Evolutionary conservation across 2,113 vertebrate genomes (phyloP).

Genomic region (Cyphomyrus plagiostoma): DNA sequence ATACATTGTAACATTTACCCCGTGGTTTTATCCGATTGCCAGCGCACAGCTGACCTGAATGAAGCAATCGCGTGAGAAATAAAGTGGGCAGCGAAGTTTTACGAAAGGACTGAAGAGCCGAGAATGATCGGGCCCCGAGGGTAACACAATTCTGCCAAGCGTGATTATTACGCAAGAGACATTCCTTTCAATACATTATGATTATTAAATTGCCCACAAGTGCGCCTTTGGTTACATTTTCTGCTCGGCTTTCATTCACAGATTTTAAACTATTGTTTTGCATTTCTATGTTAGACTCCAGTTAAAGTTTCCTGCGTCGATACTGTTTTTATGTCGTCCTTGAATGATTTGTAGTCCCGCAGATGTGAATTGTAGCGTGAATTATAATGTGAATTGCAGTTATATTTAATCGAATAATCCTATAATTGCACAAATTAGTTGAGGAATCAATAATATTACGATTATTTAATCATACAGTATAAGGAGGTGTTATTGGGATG

Average conservation of each 20-base stretch:
- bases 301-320: background rate
- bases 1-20: background rate
- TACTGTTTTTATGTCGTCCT: background rate
- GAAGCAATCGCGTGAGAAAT: background rate
- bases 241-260: background rate
- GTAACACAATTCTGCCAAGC: background rate
- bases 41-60: background rate
- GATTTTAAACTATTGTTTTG: background rate
- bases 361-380: background rate
- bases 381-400: background rate
- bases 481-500: background rate
- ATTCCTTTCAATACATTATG: background rate
- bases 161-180: background rate
- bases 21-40: background rate
- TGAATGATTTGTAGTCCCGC: background rate
- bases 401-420: background rate
- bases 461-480: background rate
- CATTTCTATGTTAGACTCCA: background rate
- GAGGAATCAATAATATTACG: background rate
- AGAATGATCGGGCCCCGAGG: background rate
- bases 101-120: background rate
- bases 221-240: background rate
- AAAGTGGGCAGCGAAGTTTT: background rate
- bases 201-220: background rate
- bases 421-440: background rate